Evolutionary conservation across 2,888 invertebrate species (phyloP).

Genomic region (Euspilapteryx auroguttella): DNA sequence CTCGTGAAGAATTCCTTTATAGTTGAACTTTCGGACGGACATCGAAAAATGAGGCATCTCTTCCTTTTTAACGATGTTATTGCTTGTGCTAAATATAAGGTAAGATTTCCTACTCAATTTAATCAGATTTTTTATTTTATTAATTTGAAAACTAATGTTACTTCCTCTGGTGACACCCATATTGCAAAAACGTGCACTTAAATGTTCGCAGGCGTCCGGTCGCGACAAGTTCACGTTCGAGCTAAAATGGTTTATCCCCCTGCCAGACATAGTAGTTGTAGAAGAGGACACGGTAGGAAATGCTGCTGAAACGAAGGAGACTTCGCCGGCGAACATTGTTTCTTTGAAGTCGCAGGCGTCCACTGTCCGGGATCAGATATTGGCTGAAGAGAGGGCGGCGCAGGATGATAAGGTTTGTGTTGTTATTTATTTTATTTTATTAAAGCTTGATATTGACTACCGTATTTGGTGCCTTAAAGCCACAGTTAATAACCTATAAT

Average conservation of each 20-base stretch:
- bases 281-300: slow-evolving; percentile 64
- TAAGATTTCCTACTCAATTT: slow-evolving; percentile 15
- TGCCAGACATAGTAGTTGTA: slow-evolving; percentile 77
- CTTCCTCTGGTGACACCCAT: no score
- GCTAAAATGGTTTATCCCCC: slow-evolving; percentile 90
- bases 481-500: no score
- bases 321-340: slow-evolving; percentile 81
- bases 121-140: no score
- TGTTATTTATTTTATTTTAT: not conserved
- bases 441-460: not conserved
- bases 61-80: slow-evolving; percentile 95
- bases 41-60: slow-evolving; percentile 87
- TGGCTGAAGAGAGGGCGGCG: slow-evolving; percentile 73
- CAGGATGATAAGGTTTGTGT: slow-evolving; percentile 62
- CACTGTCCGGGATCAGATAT: slow-evolving; percentile 82
- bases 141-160: no score
- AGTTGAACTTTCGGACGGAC: slow-evolving; percentile 86
- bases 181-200: no score
- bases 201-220: slow-evolving; percentile 76
- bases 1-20: slow-evolving; percentile 94
- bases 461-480: no score
- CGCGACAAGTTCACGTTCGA: slow-evolving; percentile 90
- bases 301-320: slow-evolving; percentile 47
- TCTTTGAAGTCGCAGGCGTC: slow-evolving; percentile 83
- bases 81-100: slow-evolving; percentile 93